phyloP scores from a whole-genome alignment of 2,113 vertebrate species.

The Haemorhous mexicanus region DNA sequence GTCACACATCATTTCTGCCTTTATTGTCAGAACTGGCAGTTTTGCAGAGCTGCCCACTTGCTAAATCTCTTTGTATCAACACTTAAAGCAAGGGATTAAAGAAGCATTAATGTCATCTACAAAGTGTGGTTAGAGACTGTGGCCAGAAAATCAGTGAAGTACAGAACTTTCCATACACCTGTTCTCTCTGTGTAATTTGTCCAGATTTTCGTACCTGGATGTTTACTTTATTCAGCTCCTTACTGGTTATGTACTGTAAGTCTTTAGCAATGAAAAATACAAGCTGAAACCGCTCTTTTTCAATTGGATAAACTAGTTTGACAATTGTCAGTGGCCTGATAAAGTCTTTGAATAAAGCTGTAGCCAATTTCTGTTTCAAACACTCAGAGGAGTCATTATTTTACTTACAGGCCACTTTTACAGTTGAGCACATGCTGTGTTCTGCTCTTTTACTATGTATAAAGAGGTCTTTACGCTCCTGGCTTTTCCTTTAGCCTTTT shows the following conservation, averaged over 20 bases:
- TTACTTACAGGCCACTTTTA: neutral
- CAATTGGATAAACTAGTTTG: neutral
- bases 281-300: neutral
- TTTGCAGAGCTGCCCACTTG: neutral
- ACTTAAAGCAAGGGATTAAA: neutral
- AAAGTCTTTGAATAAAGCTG: neutral
- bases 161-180: neutral
- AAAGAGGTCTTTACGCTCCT: neutral
- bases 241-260: neutral
- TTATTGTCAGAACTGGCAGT: neutral
- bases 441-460: neutral
- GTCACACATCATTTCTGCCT: neutral
- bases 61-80: neutral
- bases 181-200: neutral
- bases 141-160: neutral
- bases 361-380: slow-evolving; percentile 11
- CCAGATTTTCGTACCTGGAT: neutral
- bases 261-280: neutral
- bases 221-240: neutral
- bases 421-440: neutral
- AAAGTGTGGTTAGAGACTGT: neutral
- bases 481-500: neutral
- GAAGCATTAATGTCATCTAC: neutral
- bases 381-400: neutral
- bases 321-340: neutral